A percentile compares a stretch with the other conserved stretches of the same genome.
These are phyloP conservation scores for Parauchenoglanis ngamensis DNA, from an alignment of 2,797 vertebrate species.

Conservation along the genomic window DNA sequence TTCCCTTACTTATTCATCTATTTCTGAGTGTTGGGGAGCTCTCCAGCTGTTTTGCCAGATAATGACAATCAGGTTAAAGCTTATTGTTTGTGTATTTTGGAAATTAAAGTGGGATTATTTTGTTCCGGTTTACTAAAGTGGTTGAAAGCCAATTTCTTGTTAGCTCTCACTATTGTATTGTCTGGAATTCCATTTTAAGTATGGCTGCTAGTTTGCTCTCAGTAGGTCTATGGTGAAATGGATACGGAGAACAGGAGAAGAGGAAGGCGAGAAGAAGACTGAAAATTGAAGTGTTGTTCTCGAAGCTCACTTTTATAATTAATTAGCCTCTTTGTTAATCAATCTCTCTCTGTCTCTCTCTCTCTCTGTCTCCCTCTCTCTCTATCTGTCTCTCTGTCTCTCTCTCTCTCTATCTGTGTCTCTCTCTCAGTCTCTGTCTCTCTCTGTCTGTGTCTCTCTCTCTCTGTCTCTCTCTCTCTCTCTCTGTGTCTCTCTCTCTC, in stretches of 20 bases:
- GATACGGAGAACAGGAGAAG: neutral
- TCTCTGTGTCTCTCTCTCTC: too few species aligned
- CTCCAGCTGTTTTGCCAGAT: neutral
- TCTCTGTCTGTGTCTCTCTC: neutral
- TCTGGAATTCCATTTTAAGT: neutral
- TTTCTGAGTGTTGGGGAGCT: neutral
- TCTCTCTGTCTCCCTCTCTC: too few species aligned
- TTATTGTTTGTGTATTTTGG: neutral
- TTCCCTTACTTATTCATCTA: neutral
- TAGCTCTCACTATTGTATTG: neutral
- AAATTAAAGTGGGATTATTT: neutral
- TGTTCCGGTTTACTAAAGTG: neutral
- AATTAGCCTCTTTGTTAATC: neutral
- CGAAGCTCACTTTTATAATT: conserved; percentile 13
- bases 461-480: too few species aligned
- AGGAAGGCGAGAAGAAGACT: neutral
- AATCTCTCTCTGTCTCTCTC: neutral
- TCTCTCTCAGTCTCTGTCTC: too few species aligned
- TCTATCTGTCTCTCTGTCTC: neutral
- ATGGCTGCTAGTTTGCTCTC: neutral
- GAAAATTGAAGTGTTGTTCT: neutral
- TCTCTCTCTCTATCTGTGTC: too few species aligned
- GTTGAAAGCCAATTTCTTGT: neutral
- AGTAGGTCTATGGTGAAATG: neutral
- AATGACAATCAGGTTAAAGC: neutral